Evolutionary conservation across 2,797 vertebrate genomes (phyloP), one percentile per base, ranked within the genome.

Genomic region (Pangasius krempfi): DNA sequence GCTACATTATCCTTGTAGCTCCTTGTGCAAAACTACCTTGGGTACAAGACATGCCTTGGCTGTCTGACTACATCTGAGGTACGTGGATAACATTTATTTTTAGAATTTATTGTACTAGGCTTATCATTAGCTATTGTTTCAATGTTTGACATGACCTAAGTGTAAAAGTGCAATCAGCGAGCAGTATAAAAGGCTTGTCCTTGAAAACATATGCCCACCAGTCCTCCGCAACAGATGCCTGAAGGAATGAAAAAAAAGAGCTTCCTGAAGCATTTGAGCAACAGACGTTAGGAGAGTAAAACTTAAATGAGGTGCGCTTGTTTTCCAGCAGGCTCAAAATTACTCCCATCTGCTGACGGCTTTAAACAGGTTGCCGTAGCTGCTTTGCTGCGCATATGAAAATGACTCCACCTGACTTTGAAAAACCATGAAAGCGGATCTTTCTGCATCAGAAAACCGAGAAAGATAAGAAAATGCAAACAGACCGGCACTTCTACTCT

Each of bases 201-300:
- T 87, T 89, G 88, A 92, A 86, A 90, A 78, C 85, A 90, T 84
- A 85, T 88, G 87, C 82, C 84, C 87, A 86, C 78, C 54, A 87
- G 87, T 80, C 27, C 76, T 37, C 14, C 25, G 54, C 73, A 86
- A 58, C 91, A 88, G 37, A 81, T 68, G 87, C 88, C 83, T 52
- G 64, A 72, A 73, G 58, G 58, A 60, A 30, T 44, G 25, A 47
- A 47, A 52, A 73, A 73, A 33, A 89, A 81, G 37, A 62, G 72
- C 81, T 89, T 90, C 78, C 80, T 82, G 66, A 86, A 85, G 81
- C 83, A 89, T 89, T 85, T 87, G 87, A 87, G 80, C 70, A 89
- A 30, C 87, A 90, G 82, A 81, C 79, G 85, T 85, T 89, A 76
- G 88, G 72, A 70, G 50, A 87, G 87, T 76, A 86, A 73, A 54